Evolutionary conservation across 2,797 vertebrate species (phyloP), one percentile per base, ranked within the genome.

Genomic region (Melopsittacus undulatus): DNA sequence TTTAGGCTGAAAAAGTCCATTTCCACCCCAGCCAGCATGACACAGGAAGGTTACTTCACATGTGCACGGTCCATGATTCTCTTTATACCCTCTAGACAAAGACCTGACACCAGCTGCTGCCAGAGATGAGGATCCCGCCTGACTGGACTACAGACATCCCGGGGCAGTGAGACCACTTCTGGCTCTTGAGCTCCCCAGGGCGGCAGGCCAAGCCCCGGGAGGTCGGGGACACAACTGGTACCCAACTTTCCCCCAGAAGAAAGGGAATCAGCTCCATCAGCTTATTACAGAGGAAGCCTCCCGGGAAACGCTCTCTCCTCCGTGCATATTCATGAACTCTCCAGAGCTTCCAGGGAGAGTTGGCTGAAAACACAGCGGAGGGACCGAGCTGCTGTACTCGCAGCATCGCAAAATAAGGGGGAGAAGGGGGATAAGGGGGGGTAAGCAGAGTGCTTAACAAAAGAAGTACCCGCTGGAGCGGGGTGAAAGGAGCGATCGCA

Each of bases 281-380:
- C 73, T 86, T 17, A 45, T 84, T 84, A 62, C 2, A 59, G 48
- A 52, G 81, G 83, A 94, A 89, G 74, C 86, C 86, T 80, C 83
- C 69, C 64, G 75, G 92, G 94, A 90, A 92, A 84, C n/a, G 88
- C 69, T 86, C 70, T 59, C 48, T 38, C 23, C 52, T 51, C 64
- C 9, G 83, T 90, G 94, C 88, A 90, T 89, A 95, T 93, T 92
- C 94, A 95, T 92, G 70, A 94, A 88, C 90, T 84, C 89, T 59
- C 74, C 92, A 30, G 56, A 83, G 90, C 95, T 95, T 56, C 81
- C 86, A 88, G 56, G 75, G 61, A 93, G 92, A 97, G 86, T 77
- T 93, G 92, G 90, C 83, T 76, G 48, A 95, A 92, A 83, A 66
- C 67, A 79, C 67, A 83, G 5, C 83, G 2, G 59, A 67, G 40